Conservation (phyloP, 2,113 vertebrate genomes). For the Xenotilapia longispinis region DNA sequence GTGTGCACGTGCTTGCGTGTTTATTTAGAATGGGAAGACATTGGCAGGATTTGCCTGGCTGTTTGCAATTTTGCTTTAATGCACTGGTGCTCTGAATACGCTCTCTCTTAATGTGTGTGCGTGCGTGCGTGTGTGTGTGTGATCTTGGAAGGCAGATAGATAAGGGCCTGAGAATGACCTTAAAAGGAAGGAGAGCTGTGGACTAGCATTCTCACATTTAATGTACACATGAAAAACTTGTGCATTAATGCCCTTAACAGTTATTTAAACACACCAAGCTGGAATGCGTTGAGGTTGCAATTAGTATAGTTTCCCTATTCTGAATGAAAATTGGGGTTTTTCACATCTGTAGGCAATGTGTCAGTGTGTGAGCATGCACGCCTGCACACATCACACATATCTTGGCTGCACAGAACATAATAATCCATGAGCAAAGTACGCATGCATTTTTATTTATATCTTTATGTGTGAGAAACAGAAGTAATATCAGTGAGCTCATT, state of each 20-base stretch:
- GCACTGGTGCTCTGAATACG: background rate
- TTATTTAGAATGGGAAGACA: slow-evolving; percentile 2
- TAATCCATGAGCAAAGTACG: background rate
- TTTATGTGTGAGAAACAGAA: slow-evolving; percentile 16
- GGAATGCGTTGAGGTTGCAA: background rate
- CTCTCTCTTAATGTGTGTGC: background rate
- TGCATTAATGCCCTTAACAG: background rate
- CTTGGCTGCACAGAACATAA: background rate
- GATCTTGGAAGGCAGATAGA: slow-evolving; percentile 53
- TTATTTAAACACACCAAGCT: background rate
- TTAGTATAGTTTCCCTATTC: background rate
- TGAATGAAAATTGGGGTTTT: background rate
- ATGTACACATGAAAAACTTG: background rate
- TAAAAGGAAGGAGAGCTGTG: slow-evolving; percentile 66
- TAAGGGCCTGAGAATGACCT: slow-evolving; percentile 58
- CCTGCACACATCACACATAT: background rate
- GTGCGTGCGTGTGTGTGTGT: background rate
- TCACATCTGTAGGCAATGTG: background rate
- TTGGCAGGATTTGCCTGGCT: slow-evolving; percentile 22
- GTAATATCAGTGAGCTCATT: slow-evolving; percentile 26
- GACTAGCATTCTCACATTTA: slow-evolving; percentile 33
- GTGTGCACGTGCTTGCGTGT: background rate
- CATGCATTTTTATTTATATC: slow-evolving; percentile 4
- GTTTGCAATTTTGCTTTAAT: slow-evolving; percentile 23
- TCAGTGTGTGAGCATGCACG: background rate